phyloP scores from a whole-genome alignment of 2,888 invertebrate species.

The Acanthopleura granulata region DNA sequence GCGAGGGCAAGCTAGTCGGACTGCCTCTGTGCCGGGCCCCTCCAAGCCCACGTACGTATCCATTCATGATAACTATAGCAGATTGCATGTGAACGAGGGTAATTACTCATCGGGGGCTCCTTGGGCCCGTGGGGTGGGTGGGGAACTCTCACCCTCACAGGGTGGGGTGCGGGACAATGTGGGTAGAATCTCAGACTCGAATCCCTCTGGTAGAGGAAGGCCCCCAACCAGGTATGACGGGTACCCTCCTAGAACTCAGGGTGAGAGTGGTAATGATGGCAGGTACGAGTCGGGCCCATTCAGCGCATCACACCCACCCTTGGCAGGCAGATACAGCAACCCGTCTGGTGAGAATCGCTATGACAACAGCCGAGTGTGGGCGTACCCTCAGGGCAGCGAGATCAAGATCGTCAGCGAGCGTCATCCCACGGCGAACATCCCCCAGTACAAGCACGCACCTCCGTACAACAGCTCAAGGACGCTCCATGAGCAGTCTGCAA shows the following conservation, averaged over 20 bases:
- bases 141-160: background rate
- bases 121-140: background rate
- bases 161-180: background rate
- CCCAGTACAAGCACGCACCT: conserved; percentile 21
- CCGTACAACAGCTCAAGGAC: conserved; percentile 16
- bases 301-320: background rate
- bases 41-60: background rate
- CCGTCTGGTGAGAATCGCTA: background rate
- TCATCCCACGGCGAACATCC: background rate
- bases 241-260: background rate
- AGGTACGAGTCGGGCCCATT: background rate
- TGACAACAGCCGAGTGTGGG: background rate
- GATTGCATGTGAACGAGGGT: background rate
- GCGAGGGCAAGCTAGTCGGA: conserved; percentile 22
- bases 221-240: background rate
- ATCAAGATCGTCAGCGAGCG: background rate
- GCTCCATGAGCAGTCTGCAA: background rate
- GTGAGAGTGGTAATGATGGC: background rate
- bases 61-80: background rate
- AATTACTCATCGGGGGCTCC: background rate
- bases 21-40: conserved; percentile 41
- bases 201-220: background rate
- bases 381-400: background rate
- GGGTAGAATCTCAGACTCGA: background rate
- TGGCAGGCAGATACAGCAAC: background rate